phyloP scores from a whole-genome alignment of 2,113 vertebrate genomes.

The Lagenorhynchus albirostris region DNA sequence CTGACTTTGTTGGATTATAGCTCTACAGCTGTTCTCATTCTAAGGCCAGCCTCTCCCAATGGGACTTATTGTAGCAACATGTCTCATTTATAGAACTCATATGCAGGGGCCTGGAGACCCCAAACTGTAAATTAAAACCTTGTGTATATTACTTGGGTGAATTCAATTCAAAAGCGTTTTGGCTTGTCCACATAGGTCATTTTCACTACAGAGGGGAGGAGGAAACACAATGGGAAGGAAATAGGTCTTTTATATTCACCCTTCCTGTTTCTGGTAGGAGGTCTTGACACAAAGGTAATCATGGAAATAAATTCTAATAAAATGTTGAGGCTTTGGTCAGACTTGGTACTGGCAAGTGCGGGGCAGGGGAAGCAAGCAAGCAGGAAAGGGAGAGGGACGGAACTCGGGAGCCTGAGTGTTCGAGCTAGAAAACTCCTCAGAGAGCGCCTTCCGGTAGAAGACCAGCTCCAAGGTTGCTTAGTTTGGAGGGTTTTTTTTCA shows the following conservation, averaged over 20 bases:
- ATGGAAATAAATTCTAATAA: slow-evolving; percentile 74
- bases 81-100: slow-evolving; percentile 83
- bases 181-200: slow-evolving; percentile 77
- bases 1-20: slow-evolving; percentile 79
- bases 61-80: slow-evolving; percentile 82
- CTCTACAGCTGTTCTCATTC: slow-evolving; percentile 81
- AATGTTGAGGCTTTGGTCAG: slow-evolving; percentile 15
- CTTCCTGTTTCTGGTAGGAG: slow-evolving; percentile 81
- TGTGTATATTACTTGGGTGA: slow-evolving; percentile 76
- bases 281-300: slow-evolving; percentile 80
- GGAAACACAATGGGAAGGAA: slow-evolving; percentile 77
- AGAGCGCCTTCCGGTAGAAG: background rate
- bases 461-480: background rate
- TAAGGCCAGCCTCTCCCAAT: slow-evolving; percentile 78
- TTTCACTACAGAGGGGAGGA: slow-evolving; percentile 65
- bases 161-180: slow-evolving; percentile 80
- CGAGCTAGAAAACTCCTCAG: background rate
- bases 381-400: background rate
- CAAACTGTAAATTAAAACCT: slow-evolving; percentile 85
- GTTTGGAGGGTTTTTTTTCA: background rate
- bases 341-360: background rate
- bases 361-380: background rate
- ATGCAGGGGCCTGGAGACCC: slow-evolving; percentile 79
- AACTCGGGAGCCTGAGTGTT: background rate
- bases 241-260: slow-evolving; percentile 79